Base-by-base conservation (phyloP, 1,140 invertebrate species). In the Zelostemma sp. region DNA sequence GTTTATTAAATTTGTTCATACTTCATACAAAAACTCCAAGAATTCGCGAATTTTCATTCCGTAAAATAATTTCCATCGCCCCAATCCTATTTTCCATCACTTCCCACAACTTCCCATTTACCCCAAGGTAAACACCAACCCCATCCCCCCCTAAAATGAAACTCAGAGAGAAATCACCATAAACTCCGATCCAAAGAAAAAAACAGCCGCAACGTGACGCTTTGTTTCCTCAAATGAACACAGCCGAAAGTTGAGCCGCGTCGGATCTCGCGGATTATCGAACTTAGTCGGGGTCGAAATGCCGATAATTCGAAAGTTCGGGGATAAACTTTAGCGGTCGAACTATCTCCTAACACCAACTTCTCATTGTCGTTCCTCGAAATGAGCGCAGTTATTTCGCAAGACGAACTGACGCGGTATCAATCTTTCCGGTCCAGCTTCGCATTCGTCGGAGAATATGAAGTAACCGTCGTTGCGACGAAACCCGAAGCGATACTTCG, bases 281-380 rank as follows among this genome's bases (percentile, higher is more conserved):
- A 71, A 75, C 71, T 75, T 75, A 55, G 64, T 70, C 67, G 74
- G 66, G 69, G 68, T 68, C 74, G 67, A 75, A 77, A 79, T 77
- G 72, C 73, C 71, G 77, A 79, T 79, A 77, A 76, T 77, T 73
- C 67, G 75, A 77, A 77, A 79, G 77, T 79, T 77, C 72, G 74
- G 70, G 72, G 72, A 62, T 62, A 73, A 78, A 78, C 65, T 78
- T 73, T 73, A 70, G 74, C 74, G 70, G 74, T 76, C 67, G 66
- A 74, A 76, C 74, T 74, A 74, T 72, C 72, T 62, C 63, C 61
- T 55, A 72, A 74, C 69, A 68, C 66, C 72, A 68, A 78, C 72
- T 74, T 73, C 72, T 76, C 72, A 74, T 72, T 73, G 74, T 76
- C 70, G 67, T 70, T 54, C 59, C 68, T 63, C 53, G 64, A 48